A percentile compares a stretch with the other conserved stretches of the same genome.
These are phyloP conservation scores for Nezara viridula DNA, from an alignment of 2,888 invertebrate species.

Conservation along the genomic window DNA sequence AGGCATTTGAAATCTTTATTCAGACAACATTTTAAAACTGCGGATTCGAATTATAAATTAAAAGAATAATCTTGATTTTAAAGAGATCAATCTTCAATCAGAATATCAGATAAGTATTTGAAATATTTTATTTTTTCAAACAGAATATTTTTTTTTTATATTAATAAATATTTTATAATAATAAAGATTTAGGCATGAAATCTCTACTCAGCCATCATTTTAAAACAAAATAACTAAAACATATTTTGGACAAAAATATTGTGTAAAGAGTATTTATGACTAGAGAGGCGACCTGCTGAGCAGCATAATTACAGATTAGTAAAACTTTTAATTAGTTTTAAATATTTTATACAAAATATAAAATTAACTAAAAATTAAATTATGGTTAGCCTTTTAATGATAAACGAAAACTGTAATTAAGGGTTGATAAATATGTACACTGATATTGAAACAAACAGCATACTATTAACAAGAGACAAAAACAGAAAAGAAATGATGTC, in stretches of 20 bases:
- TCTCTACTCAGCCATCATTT: too few relatives aligned
- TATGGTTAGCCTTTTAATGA: background rate
- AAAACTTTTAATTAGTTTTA: background rate
- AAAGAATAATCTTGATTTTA: too few relatives aligned
- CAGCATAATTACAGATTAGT: background rate
- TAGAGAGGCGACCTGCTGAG: background rate
- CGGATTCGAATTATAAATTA: too few relatives aligned
- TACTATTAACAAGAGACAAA: conserved; percentile 6
- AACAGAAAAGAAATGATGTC: background rate
- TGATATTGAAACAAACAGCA: conserved; percentile 12
- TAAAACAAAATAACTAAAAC: too few relatives aligned
- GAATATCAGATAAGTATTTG: too few relatives aligned
- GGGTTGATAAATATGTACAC: conserved; percentile 1
- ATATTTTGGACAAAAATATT: background rate
- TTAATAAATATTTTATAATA: too few relatives aligned
- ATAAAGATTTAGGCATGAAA: too few relatives aligned
- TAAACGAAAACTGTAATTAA: background rate
- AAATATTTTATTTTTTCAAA: too few relatives aligned
- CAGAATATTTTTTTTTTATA: too few relatives aligned
- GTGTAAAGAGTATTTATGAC: background rate
- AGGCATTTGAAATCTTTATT: too few relatives aligned
- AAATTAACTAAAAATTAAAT: background rate
- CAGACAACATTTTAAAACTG: too few relatives aligned
- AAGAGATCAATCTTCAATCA: too few relatives aligned
- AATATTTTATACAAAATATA: background rate